Base-by-base conservation (phyloP, 2,888 invertebrate genomes). In the Drosophila buzzatii region DNA sequence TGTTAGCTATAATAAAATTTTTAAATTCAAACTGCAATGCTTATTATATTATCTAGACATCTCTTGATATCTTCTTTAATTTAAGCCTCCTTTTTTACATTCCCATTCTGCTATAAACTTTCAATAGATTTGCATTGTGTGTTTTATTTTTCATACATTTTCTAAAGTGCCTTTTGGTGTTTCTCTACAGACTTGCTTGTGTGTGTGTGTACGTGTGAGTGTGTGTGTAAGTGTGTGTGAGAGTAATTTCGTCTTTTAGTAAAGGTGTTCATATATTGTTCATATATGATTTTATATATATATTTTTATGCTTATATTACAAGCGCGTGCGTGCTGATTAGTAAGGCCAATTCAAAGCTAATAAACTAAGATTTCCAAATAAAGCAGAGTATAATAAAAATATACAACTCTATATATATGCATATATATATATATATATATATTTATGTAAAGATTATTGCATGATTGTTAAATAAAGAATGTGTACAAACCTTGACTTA, bases 401-500 rank as follows among this genome's bases (percentile, higher is more conserved):
- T 14, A 23, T 55, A 55, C 27, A 55, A n/a, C n/a, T 31, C 20
- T 44, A 42, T 44, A 56, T 42, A 56, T 35, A 33, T 42, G 37
- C 16, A 18, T 20, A 18, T 55, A 65, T 41, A 56, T 41, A 39
- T 41, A 56, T 41, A 39, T 49, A 56, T 52, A 55, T 35, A 20
- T 39, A 33, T 12, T 42, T 45, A 56, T 31, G 20, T 27, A 27
- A 27, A 37, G n/a, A 45, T 23, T 27, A 35, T 39, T 59, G 18
- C 27, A 20, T 58, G 14, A 7, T 69, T 67, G 39, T 45, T 44
- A 59, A 27, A 71, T 47, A 3, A 59, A 76, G 81, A 81, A 70
- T 71, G 79, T 86, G 89, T 86, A 86, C 85, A 86, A 86, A 86
- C 85, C 85, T 86, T 90, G 89, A 90, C 90, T 89, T 90, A 86